Evolutionary conservation across 2,797 vertebrate genomes (phyloP).

Genomic region (Anisognathus igniventris): DNA sequence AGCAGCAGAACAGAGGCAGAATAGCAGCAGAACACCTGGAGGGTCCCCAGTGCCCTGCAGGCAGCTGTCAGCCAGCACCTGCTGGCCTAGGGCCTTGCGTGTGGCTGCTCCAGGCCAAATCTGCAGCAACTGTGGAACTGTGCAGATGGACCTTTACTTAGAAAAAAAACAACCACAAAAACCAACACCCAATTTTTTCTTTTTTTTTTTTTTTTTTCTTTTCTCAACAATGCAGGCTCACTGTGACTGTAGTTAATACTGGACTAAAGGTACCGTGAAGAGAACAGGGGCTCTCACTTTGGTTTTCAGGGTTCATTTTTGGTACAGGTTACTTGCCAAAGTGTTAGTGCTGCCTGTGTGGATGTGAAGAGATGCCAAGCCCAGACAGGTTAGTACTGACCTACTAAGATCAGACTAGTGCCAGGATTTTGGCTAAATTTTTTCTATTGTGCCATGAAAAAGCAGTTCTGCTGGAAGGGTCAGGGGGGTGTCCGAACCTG

Average conservation of each 20-base stretch:
- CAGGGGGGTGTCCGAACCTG: neutral
- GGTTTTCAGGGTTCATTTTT: neutral
- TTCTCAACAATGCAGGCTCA: neutral
- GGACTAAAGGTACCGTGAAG: neutral
- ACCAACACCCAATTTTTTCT: neutral
- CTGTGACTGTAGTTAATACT: neutral
- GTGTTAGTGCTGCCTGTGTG: neutral
- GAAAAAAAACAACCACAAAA: neutral
- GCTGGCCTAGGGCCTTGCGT: neutral
- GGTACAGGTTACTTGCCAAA: neutral
- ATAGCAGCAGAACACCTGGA: neutral
- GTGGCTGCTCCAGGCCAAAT: neutral
- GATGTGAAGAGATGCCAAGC: neutral
- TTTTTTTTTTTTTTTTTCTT: neutral
- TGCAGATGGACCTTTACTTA: neutral
- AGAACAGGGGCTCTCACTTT: neutral
- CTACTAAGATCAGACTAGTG: neutral
- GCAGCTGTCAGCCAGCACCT: neutral
- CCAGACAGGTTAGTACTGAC: neutral
- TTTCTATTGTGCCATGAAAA: neutral
- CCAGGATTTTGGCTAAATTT: neutral
- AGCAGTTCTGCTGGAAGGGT: neutral
- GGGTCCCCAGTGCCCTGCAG: neutral
- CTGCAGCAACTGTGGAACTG: neutral
- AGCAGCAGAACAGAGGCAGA: neutral